A percentile compares a stretch with the other conserved stretches of the same genome.
These are phyloP conservation scores for Neopipo cinnamomea DNA, from an alignment of 2,113 vertebrate species.

Conservation along the genomic window DNA sequence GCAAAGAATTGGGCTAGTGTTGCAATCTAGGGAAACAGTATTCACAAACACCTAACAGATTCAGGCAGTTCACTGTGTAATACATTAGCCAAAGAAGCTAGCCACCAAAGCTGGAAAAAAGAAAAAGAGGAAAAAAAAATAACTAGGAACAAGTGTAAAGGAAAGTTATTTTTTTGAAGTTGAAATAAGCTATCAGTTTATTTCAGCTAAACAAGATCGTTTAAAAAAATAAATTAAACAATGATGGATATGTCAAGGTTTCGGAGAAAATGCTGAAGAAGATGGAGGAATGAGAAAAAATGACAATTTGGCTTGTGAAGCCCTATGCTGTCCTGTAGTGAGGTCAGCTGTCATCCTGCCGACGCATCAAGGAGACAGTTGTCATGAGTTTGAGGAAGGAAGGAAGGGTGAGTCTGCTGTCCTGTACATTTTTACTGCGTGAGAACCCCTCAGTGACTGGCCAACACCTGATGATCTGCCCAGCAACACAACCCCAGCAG, in stretches of 20 bases:
- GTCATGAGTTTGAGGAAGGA: background rate
- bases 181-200: background rate
- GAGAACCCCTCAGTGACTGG: background rate
- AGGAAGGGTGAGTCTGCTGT: background rate
- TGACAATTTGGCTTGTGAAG: background rate
- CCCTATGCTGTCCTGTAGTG: background rate
- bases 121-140: rapidly evolving
- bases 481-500: background rate
- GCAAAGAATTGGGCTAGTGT: background rate
- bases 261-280: background rate
- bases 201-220: background rate
- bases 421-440: background rate
- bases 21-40: background rate
- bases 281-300: background rate
- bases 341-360: background rate
- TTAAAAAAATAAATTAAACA: background rate
- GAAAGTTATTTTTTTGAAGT: background rate
- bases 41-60: background rate
- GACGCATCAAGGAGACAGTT: background rate
- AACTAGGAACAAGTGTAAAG: background rate
- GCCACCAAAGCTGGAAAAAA: background rate
- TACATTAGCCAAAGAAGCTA: background rate
- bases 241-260: background rate
- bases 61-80: background rate
- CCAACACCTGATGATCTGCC: background rate